Evolutionary conservation across 2,888 invertebrate species (phyloP), one percentile per base, ranked within the genome.

Genomic region (Branchinecta sandiegonensis): DNA sequence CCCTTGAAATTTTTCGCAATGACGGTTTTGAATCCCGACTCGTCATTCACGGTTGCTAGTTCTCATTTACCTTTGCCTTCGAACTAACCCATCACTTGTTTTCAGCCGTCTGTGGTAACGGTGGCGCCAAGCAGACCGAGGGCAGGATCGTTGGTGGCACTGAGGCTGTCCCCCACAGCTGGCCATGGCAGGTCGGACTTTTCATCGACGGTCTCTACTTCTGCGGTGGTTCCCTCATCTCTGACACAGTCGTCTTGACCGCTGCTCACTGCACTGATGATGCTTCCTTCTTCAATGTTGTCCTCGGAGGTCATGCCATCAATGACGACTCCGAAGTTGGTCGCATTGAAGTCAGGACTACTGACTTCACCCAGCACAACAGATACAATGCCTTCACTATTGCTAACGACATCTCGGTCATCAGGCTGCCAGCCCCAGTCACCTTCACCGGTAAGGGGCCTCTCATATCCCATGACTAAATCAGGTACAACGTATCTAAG

Each of bases 331-430:
- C n/a, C 63, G 63, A 56, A 23, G 63, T 17, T 56, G 63, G 63
- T 11, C 63, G 63, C 23, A 23, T 56, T 17, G 63, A 56, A 11
- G 63, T 56, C 8, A n/a, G 63, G n/a, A 17, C 63, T 17, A 9
- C 8, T 2, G 63, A 56, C 63, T 56, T 8, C 63, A 56, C 71
- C 14, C 50, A 67, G 17, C 67, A 68, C 63, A 17, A 67, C 50
- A 63, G 14, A 9, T 79, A 78, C 77, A 72, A 75, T 37, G 17
- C 75, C 0, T 47, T 71, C 2, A 74, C 74, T 13, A 67, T 73
- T 66, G 66, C 70, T 48, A 73, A 75, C 70, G 75, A 75, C 70
- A 72, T 75, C 63, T 71, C 74, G 13, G 68, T 75, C 47, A 69
- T 75, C 68, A 70, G 65, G 46, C 72, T 75, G 37, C 72, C 73